Conservation (phyloP, 1,140 invertebrate species). For the Bombus sylvicola region DNA sequence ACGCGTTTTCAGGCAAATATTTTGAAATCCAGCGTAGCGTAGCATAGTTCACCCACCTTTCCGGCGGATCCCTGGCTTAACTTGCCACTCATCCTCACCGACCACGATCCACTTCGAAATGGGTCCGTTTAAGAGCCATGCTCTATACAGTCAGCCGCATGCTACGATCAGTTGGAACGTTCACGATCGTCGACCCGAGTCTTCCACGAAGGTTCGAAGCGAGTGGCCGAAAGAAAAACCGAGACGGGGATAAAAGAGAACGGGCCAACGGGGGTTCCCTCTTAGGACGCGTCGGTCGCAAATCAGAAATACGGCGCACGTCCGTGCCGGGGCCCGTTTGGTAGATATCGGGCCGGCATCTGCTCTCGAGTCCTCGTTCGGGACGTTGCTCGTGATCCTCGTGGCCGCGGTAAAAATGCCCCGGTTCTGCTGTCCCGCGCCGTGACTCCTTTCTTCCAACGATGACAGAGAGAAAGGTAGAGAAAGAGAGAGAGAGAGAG, state of each 20-base stretch:
- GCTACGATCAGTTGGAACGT: not conserved
- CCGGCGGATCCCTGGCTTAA: too few species aligned
- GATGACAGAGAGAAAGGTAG: not conserved
- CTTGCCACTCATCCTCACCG: not conserved
- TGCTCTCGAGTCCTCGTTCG: constrained; percentile 52
- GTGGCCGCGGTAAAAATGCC: constrained; percentile 58
- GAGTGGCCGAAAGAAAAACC: not conserved
- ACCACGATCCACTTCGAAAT: not conserved
- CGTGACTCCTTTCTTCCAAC: constrained; percentile 33
- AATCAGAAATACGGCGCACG: constrained; percentile 62
- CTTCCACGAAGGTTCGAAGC: not conserved
- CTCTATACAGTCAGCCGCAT: not conserved
- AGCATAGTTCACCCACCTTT: too few species aligned
- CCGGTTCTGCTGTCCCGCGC: constrained; percentile 50
- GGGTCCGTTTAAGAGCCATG: not conserved
- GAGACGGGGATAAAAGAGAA: not conserved
- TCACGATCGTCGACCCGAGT: constrained; percentile 20
- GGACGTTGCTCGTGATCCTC: constrained; percentile 59
- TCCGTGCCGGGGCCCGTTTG: constrained; percentile 44
- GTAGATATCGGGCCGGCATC: constrained; percentile 64
- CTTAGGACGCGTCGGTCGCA: constrained; percentile 44
- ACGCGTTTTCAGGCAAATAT: too few species aligned
- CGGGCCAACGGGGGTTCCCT: constrained; percentile 36
- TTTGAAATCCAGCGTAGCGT: too few species aligned
- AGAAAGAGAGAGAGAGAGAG: not conserved